Evolutionary conservation across 2,888 invertebrate species (phyloP).

Genomic region (Zaprionus bogoriensis): DNA sequence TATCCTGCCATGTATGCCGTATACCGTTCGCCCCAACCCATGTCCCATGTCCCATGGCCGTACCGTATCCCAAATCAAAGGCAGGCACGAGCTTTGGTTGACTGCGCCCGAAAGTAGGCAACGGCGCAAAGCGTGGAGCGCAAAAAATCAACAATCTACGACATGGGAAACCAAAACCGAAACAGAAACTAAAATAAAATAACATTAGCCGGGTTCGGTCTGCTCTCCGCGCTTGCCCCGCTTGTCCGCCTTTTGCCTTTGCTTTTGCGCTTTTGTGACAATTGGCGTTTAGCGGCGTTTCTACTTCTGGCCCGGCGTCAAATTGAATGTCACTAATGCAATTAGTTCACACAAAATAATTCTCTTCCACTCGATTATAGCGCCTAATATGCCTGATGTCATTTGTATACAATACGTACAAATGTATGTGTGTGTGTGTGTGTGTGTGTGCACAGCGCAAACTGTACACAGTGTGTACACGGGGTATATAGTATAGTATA

Average conservation of each 20-base stretch:
- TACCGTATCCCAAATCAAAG: constrained; percentile 47
- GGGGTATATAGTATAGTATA: no score
- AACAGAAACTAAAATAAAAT: constrained; percentile 53
- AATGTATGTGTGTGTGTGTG: constrained; percentile 25
- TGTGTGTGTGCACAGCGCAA: background rate
- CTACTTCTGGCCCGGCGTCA: constrained; percentile 43
- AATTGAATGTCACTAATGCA: constrained; percentile 80
- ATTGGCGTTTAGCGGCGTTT: constrained; percentile 68
- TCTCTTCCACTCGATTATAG: constrained; percentile 77
- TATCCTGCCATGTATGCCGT: constrained; percentile 7
- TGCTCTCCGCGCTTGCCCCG: no score
- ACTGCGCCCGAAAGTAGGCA: constrained; percentile 65
- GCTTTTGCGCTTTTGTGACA: constrained; percentile 56
- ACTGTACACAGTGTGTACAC: constrained; percentile 13
- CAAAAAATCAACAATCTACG: constrained; percentile 36
- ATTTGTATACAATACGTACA: constrained; percentile 46
- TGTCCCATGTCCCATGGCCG: background rate
- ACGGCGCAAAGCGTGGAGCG: constrained; percentile 31
- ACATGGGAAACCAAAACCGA: constrained; percentile 19
- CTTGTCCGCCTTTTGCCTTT: no score
- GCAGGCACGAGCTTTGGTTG: constrained; percentile 57
- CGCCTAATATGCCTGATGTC: constrained; percentile 71
- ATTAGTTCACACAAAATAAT: constrained; percentile 78
- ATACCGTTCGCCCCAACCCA: background rate
- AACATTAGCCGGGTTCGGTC: constrained; percentile 43